Evolutionary conservation across 1,140 invertebrate genomes (phyloP).

Genomic region (Nasonia vitripennis): DNA sequence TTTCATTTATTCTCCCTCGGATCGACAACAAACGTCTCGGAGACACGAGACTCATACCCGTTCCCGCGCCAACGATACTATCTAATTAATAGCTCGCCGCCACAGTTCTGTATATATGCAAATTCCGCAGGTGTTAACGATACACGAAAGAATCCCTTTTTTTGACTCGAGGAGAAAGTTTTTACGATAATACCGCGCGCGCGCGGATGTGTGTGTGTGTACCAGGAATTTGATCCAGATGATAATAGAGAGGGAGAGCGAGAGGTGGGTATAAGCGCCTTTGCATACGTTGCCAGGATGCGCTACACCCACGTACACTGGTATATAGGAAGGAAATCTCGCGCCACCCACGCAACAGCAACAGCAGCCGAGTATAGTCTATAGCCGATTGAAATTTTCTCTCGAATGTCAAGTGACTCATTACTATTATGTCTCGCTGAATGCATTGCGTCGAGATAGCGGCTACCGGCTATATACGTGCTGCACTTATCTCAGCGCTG

Average conservation of each 20-base stretch:
- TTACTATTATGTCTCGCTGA: too few relatives aligned
- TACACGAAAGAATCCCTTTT: background rate
- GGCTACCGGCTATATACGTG: too few relatives aligned
- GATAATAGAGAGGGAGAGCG: background rate
- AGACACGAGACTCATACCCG: background rate
- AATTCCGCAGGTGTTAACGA: background rate
- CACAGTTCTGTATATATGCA: background rate
- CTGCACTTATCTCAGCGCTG: too few relatives aligned
- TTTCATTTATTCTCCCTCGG: background rate
- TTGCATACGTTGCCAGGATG: slow-evolving; percentile 1
- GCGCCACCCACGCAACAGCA: background rate
- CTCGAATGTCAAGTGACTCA: background rate
- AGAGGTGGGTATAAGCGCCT: background rate
- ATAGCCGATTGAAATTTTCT: background rate
- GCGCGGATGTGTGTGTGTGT: too few relatives aligned
- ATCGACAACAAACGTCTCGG: background rate
- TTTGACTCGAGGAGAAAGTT: background rate
- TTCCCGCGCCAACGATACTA: background rate
- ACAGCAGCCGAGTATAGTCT: background rate
- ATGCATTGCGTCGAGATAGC: too few relatives aligned
- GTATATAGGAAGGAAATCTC: too few relatives aligned
- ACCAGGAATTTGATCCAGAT: too few relatives aligned
- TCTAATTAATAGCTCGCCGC: background rate
- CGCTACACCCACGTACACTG: slow-evolving; percentile 2
- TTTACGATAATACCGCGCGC: background rate